Conservation (phyloP, 2,113 vertebrate species). For the Sylvilagus bachmani region DNA sequence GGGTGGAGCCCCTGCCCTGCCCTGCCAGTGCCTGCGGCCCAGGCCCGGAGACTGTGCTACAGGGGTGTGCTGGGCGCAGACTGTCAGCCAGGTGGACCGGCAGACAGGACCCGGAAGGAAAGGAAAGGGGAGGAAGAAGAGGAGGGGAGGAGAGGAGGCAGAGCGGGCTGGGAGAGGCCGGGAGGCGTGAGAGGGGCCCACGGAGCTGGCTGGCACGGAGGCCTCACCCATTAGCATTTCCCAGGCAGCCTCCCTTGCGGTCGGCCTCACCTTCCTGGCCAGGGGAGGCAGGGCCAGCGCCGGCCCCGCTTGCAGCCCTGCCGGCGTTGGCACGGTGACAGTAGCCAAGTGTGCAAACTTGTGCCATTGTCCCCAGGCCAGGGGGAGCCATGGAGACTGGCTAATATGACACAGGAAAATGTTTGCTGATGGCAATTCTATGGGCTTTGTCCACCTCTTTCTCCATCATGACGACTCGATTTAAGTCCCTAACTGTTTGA, state of each 20-base stretch:
- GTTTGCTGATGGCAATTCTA: constrained; percentile 99
- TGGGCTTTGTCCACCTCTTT: constrained; percentile 99
- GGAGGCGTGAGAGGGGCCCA: background rate
- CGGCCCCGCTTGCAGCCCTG: constrained; percentile 92
- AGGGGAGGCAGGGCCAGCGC: constrained; percentile 59
- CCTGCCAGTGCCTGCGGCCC: background rate
- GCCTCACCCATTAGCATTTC: background rate
- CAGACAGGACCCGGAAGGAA: background rate
- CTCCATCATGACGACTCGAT: constrained; percentile 99
- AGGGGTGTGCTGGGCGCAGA: background rate
- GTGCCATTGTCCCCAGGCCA: constrained; percentile 99
- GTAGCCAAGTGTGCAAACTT: constrained; percentile 99
- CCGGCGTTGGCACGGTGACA: constrained; percentile 99
- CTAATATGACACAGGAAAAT: constrained; percentile 99
- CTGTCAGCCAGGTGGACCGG: background rate
- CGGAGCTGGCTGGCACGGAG: constrained; percentile 89
- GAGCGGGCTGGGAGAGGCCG: constrained; percentile 73
- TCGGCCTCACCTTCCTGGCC: constrained; percentile 65
- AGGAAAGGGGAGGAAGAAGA: background rate
- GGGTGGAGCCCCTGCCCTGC: background rate
- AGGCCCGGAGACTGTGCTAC: background rate
- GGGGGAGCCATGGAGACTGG: constrained; percentile 99
- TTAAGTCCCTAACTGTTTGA: constrained; percentile 99
- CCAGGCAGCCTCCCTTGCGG: background rate
- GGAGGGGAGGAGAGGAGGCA: constrained; percentile 30